Evolutionary conservation across 2,113 vertebrate species (phyloP), one percentile per base, ranked within the genome.

Genomic region (Columba livia): DNA sequence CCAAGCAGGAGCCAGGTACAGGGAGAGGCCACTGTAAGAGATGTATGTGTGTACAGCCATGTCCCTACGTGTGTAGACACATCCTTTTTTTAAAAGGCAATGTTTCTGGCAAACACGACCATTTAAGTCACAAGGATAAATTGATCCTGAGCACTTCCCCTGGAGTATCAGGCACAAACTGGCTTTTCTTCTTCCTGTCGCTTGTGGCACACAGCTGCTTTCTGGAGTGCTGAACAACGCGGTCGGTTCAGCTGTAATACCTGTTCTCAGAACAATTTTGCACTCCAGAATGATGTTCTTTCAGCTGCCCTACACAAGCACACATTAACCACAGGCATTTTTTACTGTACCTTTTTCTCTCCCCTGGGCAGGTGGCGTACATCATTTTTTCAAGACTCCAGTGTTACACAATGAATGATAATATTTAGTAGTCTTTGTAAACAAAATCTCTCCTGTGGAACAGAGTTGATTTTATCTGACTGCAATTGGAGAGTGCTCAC

Each of bases 191-290:
- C 64, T 67, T 51, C 78, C 66, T 57, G 89, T 56, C 81, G 42
- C 65, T 71, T 57, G 42, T 48, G 89, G 73, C 12, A 5, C 12
- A 38, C 34, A 85, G 51, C 70, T 94, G 56, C 54, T 62, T 66
- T 92, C 69, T 84, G 61, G 77, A 94, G 70, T 36, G 66, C 84
- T 64, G 51, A 88, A 72, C 82, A 60, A 32, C 10, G 24, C 70
- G 53, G 36, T 61, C 0, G 3, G 65, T 70, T 77, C 71, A 93
- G 44, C 48, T 70, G 51, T 14, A 85, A 47, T 80, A 91, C 34
- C 70, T 78, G 60, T 36, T 85, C 91, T 95, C 66, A 51, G 74
- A 82, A 94, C 66, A 65, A 47, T 79, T 91, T 48, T 88, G 58
- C 66, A 90, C 48, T 85, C 82, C 74, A 87, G 84, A 91, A 79